phyloP scores from a whole-genome alignment of 2,113 vertebrate species.

The Stegostoma tigrinum region DNA sequence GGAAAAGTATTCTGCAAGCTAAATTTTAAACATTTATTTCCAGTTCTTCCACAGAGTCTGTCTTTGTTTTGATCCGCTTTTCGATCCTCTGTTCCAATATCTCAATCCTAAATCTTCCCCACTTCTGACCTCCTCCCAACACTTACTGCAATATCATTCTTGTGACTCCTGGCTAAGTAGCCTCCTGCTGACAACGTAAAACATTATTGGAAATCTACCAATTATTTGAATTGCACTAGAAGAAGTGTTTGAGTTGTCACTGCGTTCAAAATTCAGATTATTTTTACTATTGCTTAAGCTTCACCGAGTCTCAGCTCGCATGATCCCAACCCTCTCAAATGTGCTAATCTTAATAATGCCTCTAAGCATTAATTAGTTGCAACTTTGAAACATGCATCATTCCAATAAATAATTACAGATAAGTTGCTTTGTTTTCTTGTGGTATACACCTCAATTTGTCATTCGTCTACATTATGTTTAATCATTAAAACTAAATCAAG shows the following conservation, averaged over 20 bases:
- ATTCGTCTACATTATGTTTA: not conserved
- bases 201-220: not conserved
- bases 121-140: not conserved
- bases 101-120: not conserved
- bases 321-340: not conserved
- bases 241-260: not conserved
- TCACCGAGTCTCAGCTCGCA: not conserved
- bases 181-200: not conserved
- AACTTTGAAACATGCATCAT: no score
- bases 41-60: not conserved
- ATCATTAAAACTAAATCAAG: not conserved
- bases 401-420: not conserved
- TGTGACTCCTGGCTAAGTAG: not conserved
- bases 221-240: not conserved
- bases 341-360: not conserved
- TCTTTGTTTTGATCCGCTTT: no score
- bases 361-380: not conserved
- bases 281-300: not conserved
- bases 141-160: not conserved
- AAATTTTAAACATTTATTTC: not conserved
- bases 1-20: not conserved
- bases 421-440: not conserved
- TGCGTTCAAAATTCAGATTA: not conserved
- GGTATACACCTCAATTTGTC: not conserved
- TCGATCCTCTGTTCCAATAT: not conserved